Evolutionary conservation across 2,888 invertebrate species (phyloP).

Genomic region (Orchestes rusci): DNA sequence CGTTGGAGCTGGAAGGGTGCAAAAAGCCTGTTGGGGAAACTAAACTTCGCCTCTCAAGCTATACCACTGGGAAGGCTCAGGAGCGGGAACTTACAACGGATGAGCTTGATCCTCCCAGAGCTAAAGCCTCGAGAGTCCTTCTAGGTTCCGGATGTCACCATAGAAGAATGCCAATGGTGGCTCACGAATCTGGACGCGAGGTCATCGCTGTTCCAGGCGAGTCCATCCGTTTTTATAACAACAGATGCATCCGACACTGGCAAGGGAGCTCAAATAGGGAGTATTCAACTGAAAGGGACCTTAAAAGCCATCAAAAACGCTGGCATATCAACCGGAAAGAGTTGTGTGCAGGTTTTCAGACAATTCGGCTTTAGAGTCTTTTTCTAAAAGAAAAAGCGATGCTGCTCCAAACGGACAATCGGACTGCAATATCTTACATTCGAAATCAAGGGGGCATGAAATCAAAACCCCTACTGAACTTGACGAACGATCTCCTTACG

Average conservation of each 20-base stretch:
- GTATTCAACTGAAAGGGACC: not conserved
- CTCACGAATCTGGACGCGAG: not conserved
- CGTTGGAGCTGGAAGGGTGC: too few relatives aligned
- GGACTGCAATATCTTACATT: not conserved
- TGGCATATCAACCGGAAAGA: not conserved
- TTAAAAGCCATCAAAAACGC: not conserved
- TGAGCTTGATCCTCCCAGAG: not conserved
- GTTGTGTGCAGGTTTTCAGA: not conserved
- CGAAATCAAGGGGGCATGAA: not conserved
- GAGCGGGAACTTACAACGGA: not conserved
- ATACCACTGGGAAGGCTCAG: not conserved
- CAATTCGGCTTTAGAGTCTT: not conserved
- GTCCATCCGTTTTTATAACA: not conserved
- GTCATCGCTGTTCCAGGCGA: not conserved
- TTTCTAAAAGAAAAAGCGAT: not conserved
- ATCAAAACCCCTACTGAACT: not conserved
- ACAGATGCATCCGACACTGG: not conserved
- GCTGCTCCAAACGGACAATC: not conserved
- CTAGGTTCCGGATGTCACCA: not conserved
- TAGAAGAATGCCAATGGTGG: not conserved
- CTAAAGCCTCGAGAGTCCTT: not conserved
- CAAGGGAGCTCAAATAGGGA: not conserved
- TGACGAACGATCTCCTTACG: not conserved
- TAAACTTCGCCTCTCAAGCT: too few relatives aligned
- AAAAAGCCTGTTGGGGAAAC: too few relatives aligned